phyloP scores from a whole-genome alignment of 2,797 vertebrate species.

The Okamejei kenojei region DNA sequence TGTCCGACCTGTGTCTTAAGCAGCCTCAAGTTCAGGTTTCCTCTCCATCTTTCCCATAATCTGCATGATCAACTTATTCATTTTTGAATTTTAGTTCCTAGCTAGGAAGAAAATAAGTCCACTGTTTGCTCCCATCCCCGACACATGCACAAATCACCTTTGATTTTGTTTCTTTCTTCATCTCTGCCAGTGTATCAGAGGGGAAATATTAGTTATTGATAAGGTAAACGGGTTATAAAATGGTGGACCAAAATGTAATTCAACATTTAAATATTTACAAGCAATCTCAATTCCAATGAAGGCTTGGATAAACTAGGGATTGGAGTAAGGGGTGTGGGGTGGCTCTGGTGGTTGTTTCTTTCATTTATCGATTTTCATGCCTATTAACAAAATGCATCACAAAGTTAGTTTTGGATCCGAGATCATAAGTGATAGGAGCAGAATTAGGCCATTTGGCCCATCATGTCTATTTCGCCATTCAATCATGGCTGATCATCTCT shows the following conservation, averaged over 20 bases:
- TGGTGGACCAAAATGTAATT: too few species aligned
- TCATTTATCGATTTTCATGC: background rate
- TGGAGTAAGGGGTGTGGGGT: background rate
- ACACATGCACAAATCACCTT: background rate
- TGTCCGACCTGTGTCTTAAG: too few species aligned
- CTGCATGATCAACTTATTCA: too few species aligned
- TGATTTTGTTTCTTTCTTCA: background rate
- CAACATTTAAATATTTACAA: background rate
- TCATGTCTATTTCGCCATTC: too few species aligned
- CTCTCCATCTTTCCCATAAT: too few species aligned
- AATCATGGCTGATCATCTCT: too few species aligned
- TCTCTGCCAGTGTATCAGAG: background rate
- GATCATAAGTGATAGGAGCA: too few species aligned
- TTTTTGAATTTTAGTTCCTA: too few species aligned
- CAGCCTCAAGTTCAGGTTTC: too few species aligned
- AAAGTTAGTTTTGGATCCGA: background rate
- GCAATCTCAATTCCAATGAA: background rate
- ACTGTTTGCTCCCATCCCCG: background rate
- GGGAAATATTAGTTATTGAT: too few species aligned
- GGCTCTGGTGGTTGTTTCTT: background rate
- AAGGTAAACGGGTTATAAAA: too few species aligned
- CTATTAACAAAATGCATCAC: background rate
- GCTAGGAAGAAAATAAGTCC: background rate
- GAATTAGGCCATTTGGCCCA: too few species aligned
- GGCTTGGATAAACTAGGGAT: background rate